phyloP scores from a whole-genome alignment of 2,888 invertebrate genomes.

The Pseudococcus longispinus region DNA sequence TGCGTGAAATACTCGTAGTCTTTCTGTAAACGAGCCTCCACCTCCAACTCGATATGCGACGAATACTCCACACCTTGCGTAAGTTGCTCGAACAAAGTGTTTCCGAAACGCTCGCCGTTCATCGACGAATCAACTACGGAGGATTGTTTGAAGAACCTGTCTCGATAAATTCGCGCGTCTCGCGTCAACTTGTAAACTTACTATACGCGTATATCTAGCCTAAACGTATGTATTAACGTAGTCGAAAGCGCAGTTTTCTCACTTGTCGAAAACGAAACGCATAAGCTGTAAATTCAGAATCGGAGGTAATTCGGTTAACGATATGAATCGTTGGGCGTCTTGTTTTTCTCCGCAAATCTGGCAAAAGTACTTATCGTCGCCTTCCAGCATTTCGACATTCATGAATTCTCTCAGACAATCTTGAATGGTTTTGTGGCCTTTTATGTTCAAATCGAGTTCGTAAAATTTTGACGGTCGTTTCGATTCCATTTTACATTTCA shows the following conservation, averaged over 20 bases:
- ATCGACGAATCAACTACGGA: too few species aligned
- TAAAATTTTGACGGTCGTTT: slow-evolving; percentile 67
- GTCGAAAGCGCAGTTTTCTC: not conserved
- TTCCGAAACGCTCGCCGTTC: too few species aligned
- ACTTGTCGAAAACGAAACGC: slow-evolving; percentile 71
- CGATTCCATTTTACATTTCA: slow-evolving; percentile 67
- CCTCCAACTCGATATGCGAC: too few species aligned
- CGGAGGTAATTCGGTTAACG: slow-evolving; percentile 67
- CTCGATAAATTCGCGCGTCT: too few species aligned
- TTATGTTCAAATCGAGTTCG: slow-evolving; percentile 68
- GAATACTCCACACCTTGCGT: too few species aligned
- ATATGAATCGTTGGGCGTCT: slow-evolving; percentile 68
- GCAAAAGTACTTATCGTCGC: slow-evolving; percentile 70
- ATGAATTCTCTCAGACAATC: slow-evolving; percentile 67
- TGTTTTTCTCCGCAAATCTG: slow-evolving; percentile 67
- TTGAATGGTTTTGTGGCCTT: slow-evolving; percentile 63
- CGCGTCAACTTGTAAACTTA: too few species aligned
- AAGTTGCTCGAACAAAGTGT: too few species aligned
- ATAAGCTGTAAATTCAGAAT: slow-evolving; percentile 70
- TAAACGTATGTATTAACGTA: too few species aligned
- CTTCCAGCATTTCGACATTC: slow-evolving; percentile 68
- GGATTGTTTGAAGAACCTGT: too few species aligned
- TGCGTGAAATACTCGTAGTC: too few species aligned
- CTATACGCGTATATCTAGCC: too few species aligned
- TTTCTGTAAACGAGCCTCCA: too few species aligned